Percentiles rank a stretch among this genome's conserved stretches.
Evolutionary conservation across 2,797 vertebrate genomes (phyloP).

Genomic region (Pyrocephalus nanus): DNA sequence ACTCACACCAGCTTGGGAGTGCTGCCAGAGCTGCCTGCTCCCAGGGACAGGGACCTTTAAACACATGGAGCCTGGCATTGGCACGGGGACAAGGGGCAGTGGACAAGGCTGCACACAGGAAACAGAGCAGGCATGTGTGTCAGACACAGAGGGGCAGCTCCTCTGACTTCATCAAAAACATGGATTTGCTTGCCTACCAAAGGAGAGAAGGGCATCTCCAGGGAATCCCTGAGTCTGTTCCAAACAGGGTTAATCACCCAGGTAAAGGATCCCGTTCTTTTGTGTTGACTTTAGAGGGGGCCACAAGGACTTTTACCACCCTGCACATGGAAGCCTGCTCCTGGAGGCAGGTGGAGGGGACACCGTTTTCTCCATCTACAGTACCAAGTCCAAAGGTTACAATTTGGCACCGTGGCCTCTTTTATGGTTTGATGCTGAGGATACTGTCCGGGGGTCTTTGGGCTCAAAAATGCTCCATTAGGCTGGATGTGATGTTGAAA

Average conservation of each 20-base stretch:
- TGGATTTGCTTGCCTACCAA: not conserved
- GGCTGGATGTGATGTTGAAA: not conserved
- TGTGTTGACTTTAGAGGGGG: not conserved
- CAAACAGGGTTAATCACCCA: not conserved
- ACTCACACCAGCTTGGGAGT: rapidly evolving
- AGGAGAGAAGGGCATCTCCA: not conserved
- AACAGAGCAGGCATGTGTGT: rapidly evolving
- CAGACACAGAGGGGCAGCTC: not conserved
- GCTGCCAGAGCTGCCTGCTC: not conserved
- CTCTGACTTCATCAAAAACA: not conserved
- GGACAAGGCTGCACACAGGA: not conserved
- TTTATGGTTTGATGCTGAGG: not conserved
- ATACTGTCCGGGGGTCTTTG: not conserved
- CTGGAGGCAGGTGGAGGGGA: not conserved
- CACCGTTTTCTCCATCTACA: not conserved
- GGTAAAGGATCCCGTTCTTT: not conserved
- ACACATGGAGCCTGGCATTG: not conserved
- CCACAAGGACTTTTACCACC: not conserved
- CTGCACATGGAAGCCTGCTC: rapidly evolving
- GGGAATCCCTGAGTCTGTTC: not conserved
- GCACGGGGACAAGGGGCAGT: rapidly evolving
- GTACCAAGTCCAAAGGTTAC: not conserved
- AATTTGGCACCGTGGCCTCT: not conserved
- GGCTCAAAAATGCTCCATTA: not conserved
- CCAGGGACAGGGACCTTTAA: rapidly evolving